These are phyloP conservation scores for Danionella cerebrum DNA, from an alignment of 2,113 vertebrate species.

Conservation along the genomic window DNA sequence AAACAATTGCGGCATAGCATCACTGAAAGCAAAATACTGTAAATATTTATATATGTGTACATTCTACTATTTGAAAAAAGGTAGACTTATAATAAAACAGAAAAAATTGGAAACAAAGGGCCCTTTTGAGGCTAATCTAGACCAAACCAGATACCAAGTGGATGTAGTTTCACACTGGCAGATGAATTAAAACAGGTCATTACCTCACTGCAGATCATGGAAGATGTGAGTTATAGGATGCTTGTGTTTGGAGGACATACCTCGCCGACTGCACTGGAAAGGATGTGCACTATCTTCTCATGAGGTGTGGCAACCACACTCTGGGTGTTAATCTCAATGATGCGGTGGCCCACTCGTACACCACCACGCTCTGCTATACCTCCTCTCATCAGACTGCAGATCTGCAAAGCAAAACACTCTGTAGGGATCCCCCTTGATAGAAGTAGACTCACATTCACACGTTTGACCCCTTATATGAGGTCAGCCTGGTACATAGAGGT, in stretches of 20 bases:
- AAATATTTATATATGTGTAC: no score
- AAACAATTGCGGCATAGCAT: no score
- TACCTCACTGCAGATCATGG: not conserved
- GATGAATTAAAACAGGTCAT: not conserved
- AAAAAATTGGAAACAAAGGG: no score
- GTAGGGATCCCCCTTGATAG: no score
- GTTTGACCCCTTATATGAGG: no score
- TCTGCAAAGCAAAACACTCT: conserved; percentile 62
- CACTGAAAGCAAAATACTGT: no score
- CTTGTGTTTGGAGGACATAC: conserved; percentile 45
- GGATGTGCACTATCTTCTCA: conserved; percentile 93
- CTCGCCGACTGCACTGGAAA: conserved; percentile 93
- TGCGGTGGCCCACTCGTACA: conserved; percentile 92
- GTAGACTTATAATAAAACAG: no score
- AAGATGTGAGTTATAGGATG: not conserved
- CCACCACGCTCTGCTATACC: conserved; percentile 93
- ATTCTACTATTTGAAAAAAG: no score
- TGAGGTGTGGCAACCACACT: conserved; percentile 94
- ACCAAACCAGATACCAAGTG: not conserved
- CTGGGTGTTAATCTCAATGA: conserved; percentile 95
- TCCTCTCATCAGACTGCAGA: conserved; percentile 96
- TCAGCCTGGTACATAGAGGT: no score
- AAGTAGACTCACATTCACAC: no score
- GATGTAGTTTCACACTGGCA: not conserved
- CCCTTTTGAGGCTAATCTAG: not conserved